These are phyloP conservation scores for Drosophila yooni DNA, from an alignment of 2,888 invertebrate species.

Conservation along the genomic window DNA sequence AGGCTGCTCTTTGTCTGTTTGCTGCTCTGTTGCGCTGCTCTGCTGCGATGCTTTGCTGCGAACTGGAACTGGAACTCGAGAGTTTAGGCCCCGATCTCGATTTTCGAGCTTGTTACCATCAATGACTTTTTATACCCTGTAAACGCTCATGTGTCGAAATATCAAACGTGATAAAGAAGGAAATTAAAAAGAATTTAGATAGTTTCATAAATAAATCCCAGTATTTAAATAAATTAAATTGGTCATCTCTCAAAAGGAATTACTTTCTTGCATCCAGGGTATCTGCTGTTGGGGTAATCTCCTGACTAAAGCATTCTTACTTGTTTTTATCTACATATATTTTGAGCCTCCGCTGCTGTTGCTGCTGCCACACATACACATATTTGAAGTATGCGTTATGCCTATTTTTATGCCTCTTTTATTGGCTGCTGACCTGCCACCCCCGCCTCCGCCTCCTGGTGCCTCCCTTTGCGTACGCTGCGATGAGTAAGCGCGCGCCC, in stretches of 20 bases:
- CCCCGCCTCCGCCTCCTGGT: not conserved
- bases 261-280: not conserved
- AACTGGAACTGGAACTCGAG: constrained; percentile 8
- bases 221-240: not conserved
- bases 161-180: not conserved
- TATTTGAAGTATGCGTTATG: constrained; percentile 63
- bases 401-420: constrained; percentile 62
- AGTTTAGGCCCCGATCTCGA: constrained; percentile 18
- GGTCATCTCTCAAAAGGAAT: not conserved
- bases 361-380: constrained; percentile 16
- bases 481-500: constrained; percentile 57
- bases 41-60: not conserved
- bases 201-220: not conserved
- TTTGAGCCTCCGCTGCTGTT: constrained; percentile 27
- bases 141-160: not conserved
- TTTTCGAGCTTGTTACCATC: constrained; percentile 4
- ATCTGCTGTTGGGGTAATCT: not conserved
- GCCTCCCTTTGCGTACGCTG: not conserved
- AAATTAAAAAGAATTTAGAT: not conserved
- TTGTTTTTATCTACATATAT: constrained; percentile 45
- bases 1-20: constrained; percentile 61
- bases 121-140: constrained; percentile 5
- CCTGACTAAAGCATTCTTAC: not conserved
- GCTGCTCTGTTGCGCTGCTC: constrained; percentile 13
- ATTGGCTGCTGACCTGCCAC: constrained; percentile 48